Evolutionary conservation across 2,888 invertebrate genomes (phyloP), one percentile per base, ranked within the genome.

Genomic region (Hydropsyche betteni): DNA sequence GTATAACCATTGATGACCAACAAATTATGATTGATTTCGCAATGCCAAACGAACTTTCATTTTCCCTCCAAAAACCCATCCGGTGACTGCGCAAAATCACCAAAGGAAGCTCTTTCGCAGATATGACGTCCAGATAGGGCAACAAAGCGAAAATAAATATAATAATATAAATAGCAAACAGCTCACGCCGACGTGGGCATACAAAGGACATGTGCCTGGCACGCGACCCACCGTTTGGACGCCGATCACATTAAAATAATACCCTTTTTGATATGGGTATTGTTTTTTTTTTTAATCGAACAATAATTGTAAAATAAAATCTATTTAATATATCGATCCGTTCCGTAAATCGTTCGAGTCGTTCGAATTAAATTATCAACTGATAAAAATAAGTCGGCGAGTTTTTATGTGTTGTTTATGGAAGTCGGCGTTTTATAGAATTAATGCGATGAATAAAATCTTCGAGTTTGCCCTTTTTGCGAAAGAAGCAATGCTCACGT

Each of bases 61-160:
- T 16, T 6, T 53, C 36, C 33, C 64, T 64, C 70, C 74, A 53
- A 51, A 68, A 8, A 8, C 58, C 8, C n/a, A 74, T 75, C 75
- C 77, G 72, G 38, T 79, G 79, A 79, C 79, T 79, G 77, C 79
- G 74, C 24, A 74, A 74, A 76, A 73, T 68, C 74, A 74, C 71
- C 36, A 33, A 71, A 78, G 75, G 69, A 69, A 69, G 12, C 69
- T 14, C 33, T 51, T 50, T 44, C 44, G 16, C 69, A 50, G 50
- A 52, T 52, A 33, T 52, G 34, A 44, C 50, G 51, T 52, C 38
- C 69, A 51, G 69, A 64, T 64, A 64, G 12, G 64, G 14, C 24
- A 77, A 79, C 77, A 77, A 79, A 79, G 76, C 74, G 79, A 74
- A 76, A 79, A 79, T 79, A 77, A 64, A 64, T 55, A 55, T 44